A percentile compares a stretch with the other conserved stretches of the same genome.
These are phyloP conservation scores for Ectemnius continuus DNA, from an alignment of 2,888 invertebrate species.

Conservation along the genomic window DNA sequence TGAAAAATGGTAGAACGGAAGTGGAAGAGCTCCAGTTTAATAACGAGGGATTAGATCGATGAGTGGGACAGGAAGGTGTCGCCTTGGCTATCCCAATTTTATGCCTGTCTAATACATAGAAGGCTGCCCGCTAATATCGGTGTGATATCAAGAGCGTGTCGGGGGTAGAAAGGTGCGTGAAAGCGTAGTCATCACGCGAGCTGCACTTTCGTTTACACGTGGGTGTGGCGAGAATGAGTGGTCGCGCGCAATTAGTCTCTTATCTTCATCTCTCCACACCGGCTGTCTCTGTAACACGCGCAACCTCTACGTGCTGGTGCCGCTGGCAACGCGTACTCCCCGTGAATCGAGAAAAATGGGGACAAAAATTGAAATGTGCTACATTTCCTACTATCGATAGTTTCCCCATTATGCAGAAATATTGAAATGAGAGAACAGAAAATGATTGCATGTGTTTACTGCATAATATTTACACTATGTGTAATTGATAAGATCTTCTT, in stretches of 20 bases:
- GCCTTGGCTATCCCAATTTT: constrained; percentile 50
- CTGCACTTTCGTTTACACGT: constrained; percentile 57
- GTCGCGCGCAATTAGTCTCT: constrained; percentile 62
- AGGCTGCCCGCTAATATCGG: constrained; percentile 22
- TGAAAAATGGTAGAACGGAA: not conserved
- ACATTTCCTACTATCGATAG: too few species aligned
- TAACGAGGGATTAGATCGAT: constrained; percentile 2
- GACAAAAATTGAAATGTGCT: too few species aligned
- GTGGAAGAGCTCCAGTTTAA: not conserved
- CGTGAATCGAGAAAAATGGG: too few species aligned
- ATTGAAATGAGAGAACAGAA: too few species aligned
- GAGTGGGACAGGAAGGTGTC: not conserved
- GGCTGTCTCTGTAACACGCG: not conserved
- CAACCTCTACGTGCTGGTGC: too few species aligned
- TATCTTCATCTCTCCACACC: constrained; percentile 44
- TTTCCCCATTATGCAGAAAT: too few species aligned
- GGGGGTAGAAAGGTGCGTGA: constrained; percentile 56
- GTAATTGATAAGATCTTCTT: too few species aligned
- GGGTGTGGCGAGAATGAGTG: constrained; percentile 64
- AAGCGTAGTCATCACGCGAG: constrained; percentile 61
- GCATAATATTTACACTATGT: too few species aligned
- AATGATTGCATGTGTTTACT: too few species aligned
- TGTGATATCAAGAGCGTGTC: constrained; percentile 43
- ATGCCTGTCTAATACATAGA: constrained; percentile 20
- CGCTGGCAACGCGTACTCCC: too few species aligned